These are phyloP conservation scores for Drosophila navojoa DNA, from an alignment of 1,140 invertebrate genomes.

Conservation along the genomic window DNA sequence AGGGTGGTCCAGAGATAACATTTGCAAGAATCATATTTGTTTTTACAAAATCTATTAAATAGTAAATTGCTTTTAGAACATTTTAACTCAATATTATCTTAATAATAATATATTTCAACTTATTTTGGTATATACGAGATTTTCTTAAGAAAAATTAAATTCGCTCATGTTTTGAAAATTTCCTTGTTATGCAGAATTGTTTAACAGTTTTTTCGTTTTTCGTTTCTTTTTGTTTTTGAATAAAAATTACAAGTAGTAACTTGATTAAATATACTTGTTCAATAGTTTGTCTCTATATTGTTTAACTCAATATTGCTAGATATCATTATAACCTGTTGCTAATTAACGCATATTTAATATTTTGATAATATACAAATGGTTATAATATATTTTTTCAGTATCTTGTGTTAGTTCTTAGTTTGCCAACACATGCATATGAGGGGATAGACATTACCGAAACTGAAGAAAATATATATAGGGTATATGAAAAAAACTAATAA, in stretches of 20 bases:
- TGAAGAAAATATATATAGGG: conserved; percentile 16
- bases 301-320: conserved; percentile 18
- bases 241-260: conserved; percentile 39
- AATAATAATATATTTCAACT: conserved; percentile 30
- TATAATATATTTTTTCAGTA: conserved; percentile 12
- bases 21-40: conserved; percentile 41
- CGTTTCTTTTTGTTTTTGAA: conserved; percentile 32
- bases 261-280: conserved; percentile 30
- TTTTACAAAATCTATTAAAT: conserved; percentile 70
- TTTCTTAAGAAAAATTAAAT: conserved; percentile 71
- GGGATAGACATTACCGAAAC: too few relatives aligned
- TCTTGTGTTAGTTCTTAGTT: not conserved
- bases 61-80: conserved; percentile 73
- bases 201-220: conserved; percentile 1
- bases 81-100: conserved; percentile 29
- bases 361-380: conserved; percentile 6
- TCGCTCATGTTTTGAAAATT: conserved; percentile 64
- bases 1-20: conserved; percentile 33
- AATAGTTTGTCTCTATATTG: conserved; percentile 17
- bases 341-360: conserved; percentile 17
- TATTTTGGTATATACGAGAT: conserved; percentile 51
- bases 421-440: not conserved
- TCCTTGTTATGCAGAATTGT: conserved; percentile 40
- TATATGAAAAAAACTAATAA: not conserved
- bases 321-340: conserved; percentile 23